Conservation (phyloP, 2,797 vertebrate species). For the Rhynchotus rufescens region DNA sequence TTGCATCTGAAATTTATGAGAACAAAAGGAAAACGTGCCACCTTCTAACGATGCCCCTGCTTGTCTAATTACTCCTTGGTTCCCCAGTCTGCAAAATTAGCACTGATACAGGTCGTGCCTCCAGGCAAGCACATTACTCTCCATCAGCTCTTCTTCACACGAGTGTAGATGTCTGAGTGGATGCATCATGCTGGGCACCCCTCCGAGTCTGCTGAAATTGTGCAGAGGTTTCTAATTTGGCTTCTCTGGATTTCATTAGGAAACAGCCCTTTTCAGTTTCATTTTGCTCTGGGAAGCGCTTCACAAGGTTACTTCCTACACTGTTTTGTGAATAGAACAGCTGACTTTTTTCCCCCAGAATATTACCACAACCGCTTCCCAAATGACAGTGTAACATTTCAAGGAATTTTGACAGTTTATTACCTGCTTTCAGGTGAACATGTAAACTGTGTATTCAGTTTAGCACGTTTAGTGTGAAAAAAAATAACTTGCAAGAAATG, state of each 20-base stretch:
- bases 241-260: background rate
- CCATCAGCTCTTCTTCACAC: conserved; percentile 18
- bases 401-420: background rate
- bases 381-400: background rate
- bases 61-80: conserved; percentile 51
- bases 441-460: background rate
- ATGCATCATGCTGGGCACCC: background rate
- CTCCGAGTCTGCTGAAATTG: background rate
- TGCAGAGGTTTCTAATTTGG: background rate
- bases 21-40: conserved; percentile 37
- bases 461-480: background rate
- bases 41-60: background rate
- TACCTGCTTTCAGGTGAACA: background rate
- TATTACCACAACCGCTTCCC: background rate
- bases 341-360: background rate
- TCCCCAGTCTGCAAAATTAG: conserved; percentile 46
- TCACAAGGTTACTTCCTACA: background rate
- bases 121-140: conserved; percentile 16
- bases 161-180: background rate
- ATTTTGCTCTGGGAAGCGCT: background rate
- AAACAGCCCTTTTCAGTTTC: background rate
- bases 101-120: conserved; percentile 8
- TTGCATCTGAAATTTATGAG: conserved; percentile 43
- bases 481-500: background rate
- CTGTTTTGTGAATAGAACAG: background rate